phyloP scores from a whole-genome alignment of 2,113 vertebrate genomes.

The Bos indicus region DNA sequence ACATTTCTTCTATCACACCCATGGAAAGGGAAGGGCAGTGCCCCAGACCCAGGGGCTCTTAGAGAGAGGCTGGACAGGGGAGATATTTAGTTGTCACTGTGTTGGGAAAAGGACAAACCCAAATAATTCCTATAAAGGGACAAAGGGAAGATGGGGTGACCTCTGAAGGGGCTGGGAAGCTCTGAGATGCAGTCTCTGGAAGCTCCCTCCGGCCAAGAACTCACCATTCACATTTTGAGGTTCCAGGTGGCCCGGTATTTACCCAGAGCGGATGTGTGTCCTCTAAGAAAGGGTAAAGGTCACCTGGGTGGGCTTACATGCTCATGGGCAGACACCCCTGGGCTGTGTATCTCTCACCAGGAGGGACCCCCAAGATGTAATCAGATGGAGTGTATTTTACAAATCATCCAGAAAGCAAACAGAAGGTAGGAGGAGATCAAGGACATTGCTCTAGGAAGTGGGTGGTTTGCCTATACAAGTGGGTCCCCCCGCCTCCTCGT shows the following conservation, averaged over 20 bases:
- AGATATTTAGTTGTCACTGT: not conserved
- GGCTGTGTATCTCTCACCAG: not conserved
- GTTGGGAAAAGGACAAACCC: not conserved
- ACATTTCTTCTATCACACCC: not conserved
- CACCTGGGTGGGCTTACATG: not conserved
- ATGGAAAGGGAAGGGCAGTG: not conserved
- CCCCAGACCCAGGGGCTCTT: not conserved
- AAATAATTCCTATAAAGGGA: not conserved
- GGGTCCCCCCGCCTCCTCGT: not conserved
- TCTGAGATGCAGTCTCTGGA: not conserved
- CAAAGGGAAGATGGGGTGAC: not conserved
- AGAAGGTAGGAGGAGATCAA: not conserved
- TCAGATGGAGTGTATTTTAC: not conserved
- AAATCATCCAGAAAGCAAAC: not conserved
- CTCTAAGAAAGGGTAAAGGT: not conserved
- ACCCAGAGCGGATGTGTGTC: not conserved
- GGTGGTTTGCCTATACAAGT: not conserved
- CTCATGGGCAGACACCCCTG: not conserved
- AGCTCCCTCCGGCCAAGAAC: not conserved
- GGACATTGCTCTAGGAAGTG: fast-evolving
- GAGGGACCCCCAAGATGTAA: not conserved
- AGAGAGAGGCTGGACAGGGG: not conserved
- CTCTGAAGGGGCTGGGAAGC: not conserved
- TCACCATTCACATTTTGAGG: not conserved
- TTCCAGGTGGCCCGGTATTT: not conserved